Conservation (phyloP, 2,113 vertebrate genomes). For the Melanotaenia duboulayi region DNA sequence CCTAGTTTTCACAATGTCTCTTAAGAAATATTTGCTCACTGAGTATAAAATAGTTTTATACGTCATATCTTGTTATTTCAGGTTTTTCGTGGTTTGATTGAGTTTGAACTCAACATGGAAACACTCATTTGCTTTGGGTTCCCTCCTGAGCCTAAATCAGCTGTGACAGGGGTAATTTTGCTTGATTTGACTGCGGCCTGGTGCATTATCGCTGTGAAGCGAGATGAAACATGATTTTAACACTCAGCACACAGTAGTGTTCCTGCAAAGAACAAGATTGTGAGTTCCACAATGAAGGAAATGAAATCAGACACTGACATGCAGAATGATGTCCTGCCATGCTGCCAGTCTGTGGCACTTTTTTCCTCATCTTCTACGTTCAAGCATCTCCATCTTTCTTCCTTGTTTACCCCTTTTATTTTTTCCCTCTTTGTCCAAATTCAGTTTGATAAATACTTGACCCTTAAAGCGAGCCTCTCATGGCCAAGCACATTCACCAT, state of each 20-base stretch:
- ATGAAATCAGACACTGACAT: constrained; percentile 15
- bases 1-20: constrained; percentile 26
- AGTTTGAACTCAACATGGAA: constrained; percentile 23
- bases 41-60: background rate
- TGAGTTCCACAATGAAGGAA: constrained; percentile 37
- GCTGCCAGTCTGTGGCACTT: constrained; percentile 17
- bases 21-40: constrained; percentile 29
- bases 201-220: constrained; percentile 42
- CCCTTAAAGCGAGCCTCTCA: constrained; percentile 62
- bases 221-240: constrained; percentile 59
- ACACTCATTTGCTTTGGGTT: constrained; percentile 27
- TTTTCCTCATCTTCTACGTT: background rate
- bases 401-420: constrained; percentile 13
- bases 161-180: constrained; percentile 56
- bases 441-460: constrained; percentile 64
- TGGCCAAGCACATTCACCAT: constrained; percentile 38
- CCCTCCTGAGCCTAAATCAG: constrained; percentile 54
- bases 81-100: constrained; percentile 14
- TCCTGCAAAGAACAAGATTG: constrained; percentile 35
- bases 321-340: constrained; percentile 18
- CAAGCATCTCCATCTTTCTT: constrained; percentile 2
- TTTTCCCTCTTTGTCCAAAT: constrained; percentile 29
- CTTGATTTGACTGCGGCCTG: constrained; percentile 50
- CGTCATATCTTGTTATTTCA: constrained; percentile 24
- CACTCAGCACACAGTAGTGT: constrained; percentile 48